These are phyloP conservation scores for Microchirus variegatus DNA, from an alignment of 2,797 vertebrate species.

Conservation along the genomic window DNA sequence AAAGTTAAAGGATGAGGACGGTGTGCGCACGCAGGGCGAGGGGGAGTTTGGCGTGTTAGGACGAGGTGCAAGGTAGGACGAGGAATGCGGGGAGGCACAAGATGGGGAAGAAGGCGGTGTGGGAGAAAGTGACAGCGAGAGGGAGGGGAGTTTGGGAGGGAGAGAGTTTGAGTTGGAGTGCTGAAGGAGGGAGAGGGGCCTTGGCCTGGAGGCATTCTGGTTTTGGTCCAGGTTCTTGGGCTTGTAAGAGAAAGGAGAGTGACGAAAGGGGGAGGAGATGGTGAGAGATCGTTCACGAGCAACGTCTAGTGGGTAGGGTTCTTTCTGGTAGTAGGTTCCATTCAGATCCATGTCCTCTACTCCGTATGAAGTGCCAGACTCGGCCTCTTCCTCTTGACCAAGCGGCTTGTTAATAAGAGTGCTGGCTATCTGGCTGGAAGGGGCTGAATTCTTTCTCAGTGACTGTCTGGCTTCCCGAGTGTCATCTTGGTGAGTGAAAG, in stretches of 20 bases:
- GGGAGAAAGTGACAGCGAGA: slow-evolving; percentile 81
- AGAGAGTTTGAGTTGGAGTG: slow-evolving; percentile 84
- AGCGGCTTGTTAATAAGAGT: slow-evolving; percentile 74
- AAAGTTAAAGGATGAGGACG: slow-evolving; percentile 81
- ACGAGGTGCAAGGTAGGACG: slow-evolving; percentile 77
- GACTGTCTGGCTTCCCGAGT: slow-evolving; percentile 44
- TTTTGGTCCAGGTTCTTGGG: slow-evolving; percentile 81
- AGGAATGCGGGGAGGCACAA: slow-evolving; percentile 77
- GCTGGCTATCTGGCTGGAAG: slow-evolving; percentile 77
- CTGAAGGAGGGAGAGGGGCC: slow-evolving; percentile 83
- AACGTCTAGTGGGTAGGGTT: slow-evolving; percentile 69
- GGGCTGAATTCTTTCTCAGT: slow-evolving; percentile 81
- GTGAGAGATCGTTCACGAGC: slow-evolving; percentile 81
- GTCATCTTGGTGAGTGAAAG: slow-evolving; percentile 43
- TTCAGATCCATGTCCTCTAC: slow-evolving; percentile 78
- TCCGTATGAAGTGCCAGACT: slow-evolving; percentile 58
- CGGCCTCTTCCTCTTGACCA: slow-evolving; percentile 56
- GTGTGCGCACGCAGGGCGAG: slow-evolving; percentile 70
- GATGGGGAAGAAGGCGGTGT: slow-evolving; percentile 82
- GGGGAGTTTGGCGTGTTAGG: slow-evolving; percentile 79
- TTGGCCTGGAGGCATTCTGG: slow-evolving; percentile 78
- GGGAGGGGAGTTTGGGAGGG: slow-evolving; percentile 80
- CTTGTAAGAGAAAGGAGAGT: slow-evolving; percentile 80
- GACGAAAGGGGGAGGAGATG: slow-evolving; percentile 84
- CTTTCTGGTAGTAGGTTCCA: slow-evolving; percentile 77